phyloP scores from a whole-genome alignment of 1,140 invertebrate species.

The Zaprionus camerounensis region DNA sequence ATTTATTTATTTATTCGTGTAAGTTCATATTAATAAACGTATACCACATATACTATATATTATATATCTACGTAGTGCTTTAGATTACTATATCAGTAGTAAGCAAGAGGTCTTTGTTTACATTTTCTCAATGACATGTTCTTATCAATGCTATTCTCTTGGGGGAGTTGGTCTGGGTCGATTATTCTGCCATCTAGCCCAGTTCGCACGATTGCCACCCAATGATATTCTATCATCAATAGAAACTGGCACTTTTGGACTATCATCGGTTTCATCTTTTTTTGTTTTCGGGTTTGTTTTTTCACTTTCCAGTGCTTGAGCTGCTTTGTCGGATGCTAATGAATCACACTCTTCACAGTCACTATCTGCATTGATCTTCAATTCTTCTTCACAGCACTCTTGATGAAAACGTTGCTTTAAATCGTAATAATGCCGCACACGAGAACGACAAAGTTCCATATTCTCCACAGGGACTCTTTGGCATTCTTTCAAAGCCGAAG shows the following conservation, averaged over 20 bases:
- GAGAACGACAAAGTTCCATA: background rate
- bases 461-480: background rate
- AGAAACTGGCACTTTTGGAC: background rate
- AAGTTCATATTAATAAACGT: background rate
- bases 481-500: background rate
- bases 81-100: background rate
- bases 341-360: background rate
- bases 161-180: background rate
- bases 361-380: background rate
- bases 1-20: background rate
- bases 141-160: background rate
- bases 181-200: background rate
- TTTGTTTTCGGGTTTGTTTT: background rate
- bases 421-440: background rate
- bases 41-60: background rate
- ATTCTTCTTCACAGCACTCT: background rate
- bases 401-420: background rate
- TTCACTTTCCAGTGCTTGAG: background rate
- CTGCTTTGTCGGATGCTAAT: background rate
- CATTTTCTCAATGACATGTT: background rate
- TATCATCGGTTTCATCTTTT: background rate
- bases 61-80: background rate
- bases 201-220: background rate
- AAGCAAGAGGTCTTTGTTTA: background rate
- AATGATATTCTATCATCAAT: background rate